Evolutionary conservation across 2,113 vertebrate genomes (phyloP).

Genomic region (Syrmaticus mikado): DNA sequence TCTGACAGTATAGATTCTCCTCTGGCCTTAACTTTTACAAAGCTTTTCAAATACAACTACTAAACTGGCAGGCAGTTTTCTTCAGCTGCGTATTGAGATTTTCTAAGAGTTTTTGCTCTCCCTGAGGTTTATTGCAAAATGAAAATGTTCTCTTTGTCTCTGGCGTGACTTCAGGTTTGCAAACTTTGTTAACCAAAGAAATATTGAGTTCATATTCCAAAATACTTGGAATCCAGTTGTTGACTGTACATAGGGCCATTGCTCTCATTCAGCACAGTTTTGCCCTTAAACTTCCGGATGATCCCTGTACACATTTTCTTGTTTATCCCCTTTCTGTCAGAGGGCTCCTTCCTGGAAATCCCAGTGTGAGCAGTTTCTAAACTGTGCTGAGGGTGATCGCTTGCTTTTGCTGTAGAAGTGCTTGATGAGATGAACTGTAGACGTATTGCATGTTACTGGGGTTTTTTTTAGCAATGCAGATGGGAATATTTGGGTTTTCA

Average conservation of each 20-base stretch:
- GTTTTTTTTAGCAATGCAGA: neutral
- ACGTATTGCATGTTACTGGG: neutral
- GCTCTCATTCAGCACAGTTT: slow-evolving; percentile 23
- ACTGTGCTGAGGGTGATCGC: slow-evolving; percentile 29
- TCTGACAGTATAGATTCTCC: neutral
- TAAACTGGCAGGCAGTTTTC: neutral
- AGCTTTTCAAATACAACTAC: neutral
- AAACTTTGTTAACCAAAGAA: slow-evolving; percentile 42
- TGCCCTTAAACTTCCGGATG: neutral
- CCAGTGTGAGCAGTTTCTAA: neutral
- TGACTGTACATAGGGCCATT: slow-evolving; percentile 55
- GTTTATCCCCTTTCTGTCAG: slow-evolving; percentile 38
- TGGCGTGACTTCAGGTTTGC: slow-evolving; percentile 11
- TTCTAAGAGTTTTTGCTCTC: neutral
- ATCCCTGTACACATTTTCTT: slow-evolving; percentile 59
- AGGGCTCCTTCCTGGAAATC: slow-evolving; percentile 27
- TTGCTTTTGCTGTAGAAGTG: neutral
- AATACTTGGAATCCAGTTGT: slow-evolving; percentile 72
- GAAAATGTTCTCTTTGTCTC: slow-evolving; percentile 19
- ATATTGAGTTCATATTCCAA: slow-evolving; percentile 53
- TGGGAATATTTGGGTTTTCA: neutral
- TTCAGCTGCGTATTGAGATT: neutral
- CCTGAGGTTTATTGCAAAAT: slow-evolving; percentile 47
- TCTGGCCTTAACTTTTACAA: neutral
- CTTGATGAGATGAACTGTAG: neutral